Evolutionary conservation across 2,113 vertebrate species (phyloP).

Genomic region (Tor tambroides): DNA sequence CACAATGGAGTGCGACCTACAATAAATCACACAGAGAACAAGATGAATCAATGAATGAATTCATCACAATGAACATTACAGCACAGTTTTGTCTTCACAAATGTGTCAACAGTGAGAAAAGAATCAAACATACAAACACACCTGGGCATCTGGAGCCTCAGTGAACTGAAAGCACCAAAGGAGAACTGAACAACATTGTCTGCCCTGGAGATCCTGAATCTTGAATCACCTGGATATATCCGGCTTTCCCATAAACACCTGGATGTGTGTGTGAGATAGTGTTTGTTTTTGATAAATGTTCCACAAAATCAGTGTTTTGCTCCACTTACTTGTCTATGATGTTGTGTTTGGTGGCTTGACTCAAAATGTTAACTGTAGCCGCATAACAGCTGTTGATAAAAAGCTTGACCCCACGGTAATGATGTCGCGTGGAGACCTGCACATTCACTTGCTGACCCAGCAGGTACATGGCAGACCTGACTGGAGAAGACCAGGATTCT

Average conservation of each 20-base stretch:
- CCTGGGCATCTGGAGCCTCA: slow-evolving; percentile 61
- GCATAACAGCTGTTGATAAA: slow-evolving; percentile 71
- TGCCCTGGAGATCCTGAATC: slow-evolving; percentile 61
- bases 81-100: not conserved
- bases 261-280: slow-evolving; percentile 10
- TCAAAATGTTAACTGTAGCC: slow-evolving; percentile 43
- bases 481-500: slow-evolving; percentile 68
- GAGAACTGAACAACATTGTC: slow-evolving; percentile 66
- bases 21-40: not conserved
- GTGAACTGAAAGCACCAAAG: slow-evolving; percentile 74
- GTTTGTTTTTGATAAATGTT: not conserved
- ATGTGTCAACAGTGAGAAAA: not conserved
- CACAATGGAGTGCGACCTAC: slow-evolving; percentile 63
- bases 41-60: not conserved
- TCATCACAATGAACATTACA: not conserved
- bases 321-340: slow-evolving; percentile 71
- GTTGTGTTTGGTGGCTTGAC: slow-evolving; percentile 54
- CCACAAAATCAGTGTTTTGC: not conserved
- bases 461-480: slow-evolving; percentile 57
- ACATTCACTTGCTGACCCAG: slow-evolving; percentile 69
- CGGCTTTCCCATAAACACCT: slow-evolving; percentile 73
- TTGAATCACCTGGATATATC: slow-evolving; percentile 59
- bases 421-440: slow-evolving; percentile 65
- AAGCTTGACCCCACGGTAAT: slow-evolving; percentile 60
- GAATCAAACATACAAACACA: not conserved